phyloP scores from a whole-genome alignment of 2,888 invertebrate species.

The Halocaridina rubra region DNA sequence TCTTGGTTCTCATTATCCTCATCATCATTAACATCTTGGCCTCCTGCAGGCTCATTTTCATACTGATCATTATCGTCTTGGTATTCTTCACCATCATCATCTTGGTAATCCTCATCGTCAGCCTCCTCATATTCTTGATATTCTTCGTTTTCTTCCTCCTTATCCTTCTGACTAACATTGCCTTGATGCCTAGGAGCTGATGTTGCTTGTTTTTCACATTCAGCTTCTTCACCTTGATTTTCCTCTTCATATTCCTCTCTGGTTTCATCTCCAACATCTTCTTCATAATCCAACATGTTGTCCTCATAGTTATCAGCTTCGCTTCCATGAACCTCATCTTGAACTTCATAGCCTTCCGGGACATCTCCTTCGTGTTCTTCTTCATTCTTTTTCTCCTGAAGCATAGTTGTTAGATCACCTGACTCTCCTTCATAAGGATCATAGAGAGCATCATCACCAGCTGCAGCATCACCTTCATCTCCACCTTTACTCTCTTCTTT shows the following conservation, averaged over 20 bases:
- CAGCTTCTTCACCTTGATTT: background rate
- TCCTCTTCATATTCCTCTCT: background rate
- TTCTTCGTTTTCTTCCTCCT: background rate
- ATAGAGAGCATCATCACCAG: background rate
- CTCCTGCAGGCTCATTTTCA: background rate
- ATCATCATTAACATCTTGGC: background rate
- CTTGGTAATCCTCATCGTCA: constrained; percentile 7
- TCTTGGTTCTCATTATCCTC: background rate
- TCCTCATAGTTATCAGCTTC: background rate
- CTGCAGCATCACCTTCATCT: background rate
- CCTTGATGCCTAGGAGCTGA: background rate
- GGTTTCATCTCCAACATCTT: background rate
- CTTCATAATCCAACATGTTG: background rate
- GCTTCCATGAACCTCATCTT: background rate
- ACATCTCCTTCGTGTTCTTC: background rate
- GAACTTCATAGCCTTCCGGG: background rate
- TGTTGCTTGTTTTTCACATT: background rate
- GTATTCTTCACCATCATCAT: background rate
- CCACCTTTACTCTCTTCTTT: background rate
- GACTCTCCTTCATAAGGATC: background rate
- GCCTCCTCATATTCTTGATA: background rate
- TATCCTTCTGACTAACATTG: background rate
- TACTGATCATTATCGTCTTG: background rate
- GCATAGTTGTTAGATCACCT: background rate
- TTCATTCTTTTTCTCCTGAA: background rate